Base-by-base conservation (phyloP, 2,888 invertebrate genomes). In the Dinocampus coccinellae region DNA sequence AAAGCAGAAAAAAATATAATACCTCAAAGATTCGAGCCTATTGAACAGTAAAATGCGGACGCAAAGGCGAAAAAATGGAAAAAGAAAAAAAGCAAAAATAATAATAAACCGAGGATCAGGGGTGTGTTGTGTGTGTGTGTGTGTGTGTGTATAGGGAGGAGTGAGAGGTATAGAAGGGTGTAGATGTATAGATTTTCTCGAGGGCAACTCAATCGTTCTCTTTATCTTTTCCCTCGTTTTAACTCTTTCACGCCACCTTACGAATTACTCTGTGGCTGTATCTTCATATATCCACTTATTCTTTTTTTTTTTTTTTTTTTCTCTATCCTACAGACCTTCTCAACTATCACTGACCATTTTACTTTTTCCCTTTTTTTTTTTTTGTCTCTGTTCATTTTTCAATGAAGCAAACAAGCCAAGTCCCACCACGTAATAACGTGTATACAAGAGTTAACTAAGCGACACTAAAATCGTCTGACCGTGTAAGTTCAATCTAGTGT, bases 401-500 rank as follows among this genome's bases (percentile, higher is more conserved):
- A 53, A 68, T 39, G 57, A 68, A 62, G 63, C 63, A 63, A 61
- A 55, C 55, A 61, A 71, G 62, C 52, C 42, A 61, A 55, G 63
- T 72, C 53, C 42, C 60, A 66, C 13, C 16, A 16, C 42, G 6
- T 58, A 20, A 47, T 16, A 47, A 4, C 3, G 29, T 16, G 16
- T 47, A 16, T 47, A 47, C 47, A 7, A 4, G 29, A 66, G 61
- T 55, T 55, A 66, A 67, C 71, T 71, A 67, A 66, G 61, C 71
- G 66, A 53, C n/a, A 33, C 10, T 62, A 71, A 71, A 66, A 66
- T 33, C 53, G 66, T 22, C 47, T 70, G 70, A 67, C 66, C 60
- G 73, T 58, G 69, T 73, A 36, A 62, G 74, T 68, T 76, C 71
- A 74, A 75, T 76, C 73, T 76, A 73, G 67, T 76, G 76, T 75